Evolutionary conservation across 2,888 invertebrate species (phyloP).

Genomic region (Chalcosyrphus nemorum): DNA sequence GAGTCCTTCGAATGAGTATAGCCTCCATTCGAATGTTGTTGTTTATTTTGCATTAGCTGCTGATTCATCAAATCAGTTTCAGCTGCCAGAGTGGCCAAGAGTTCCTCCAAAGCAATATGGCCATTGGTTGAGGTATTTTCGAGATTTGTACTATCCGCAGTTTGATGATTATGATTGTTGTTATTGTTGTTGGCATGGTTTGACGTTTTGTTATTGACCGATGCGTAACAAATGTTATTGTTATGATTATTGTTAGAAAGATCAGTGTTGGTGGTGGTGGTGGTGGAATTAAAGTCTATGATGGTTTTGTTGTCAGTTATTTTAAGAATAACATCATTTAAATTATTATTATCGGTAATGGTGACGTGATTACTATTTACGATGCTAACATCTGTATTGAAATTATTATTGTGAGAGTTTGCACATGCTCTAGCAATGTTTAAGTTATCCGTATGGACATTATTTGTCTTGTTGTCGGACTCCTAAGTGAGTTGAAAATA

Average conservation of each 20-base stretch:
- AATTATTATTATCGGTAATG: constrained; percentile 51
- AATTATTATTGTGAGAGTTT: constrained; percentile 49
- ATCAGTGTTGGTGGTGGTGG: too few relatives aligned
- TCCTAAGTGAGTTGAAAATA: constrained; percentile 72
- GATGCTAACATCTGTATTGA: constrained; percentile 56
- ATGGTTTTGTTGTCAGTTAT: constrained; percentile 58
- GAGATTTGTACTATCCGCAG: constrained; percentile 45
- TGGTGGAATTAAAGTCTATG: constrained; percentile 58
- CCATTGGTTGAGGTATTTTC: constrained; percentile 64
- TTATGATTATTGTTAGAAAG: constrained; percentile 68
- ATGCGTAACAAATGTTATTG: constrained; percentile 55
- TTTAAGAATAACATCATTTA: constrained; percentile 50
- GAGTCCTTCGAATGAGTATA: neutral
- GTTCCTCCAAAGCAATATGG: constrained; percentile 74
- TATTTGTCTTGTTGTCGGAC: constrained; percentile 72
- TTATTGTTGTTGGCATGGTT: constrained; percentile 51
- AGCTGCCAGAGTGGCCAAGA: constrained; percentile 74
- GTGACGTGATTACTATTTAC: constrained; percentile 45
- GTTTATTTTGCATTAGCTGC: constrained; percentile 58
- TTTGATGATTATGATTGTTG: constrained; percentile 46
- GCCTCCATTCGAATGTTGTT: constrained; percentile 12
- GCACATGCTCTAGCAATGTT: constrained; percentile 55
- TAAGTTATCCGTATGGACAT: constrained; percentile 61
- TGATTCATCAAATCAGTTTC: constrained; percentile 74
- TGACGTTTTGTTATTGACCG: constrained; percentile 53